A percentile compares a stretch with the other conserved stretches of the same genome.
phyloP scores from a whole-genome alignment of 2,797 vertebrate genomes.

The Manis crassicaudata region DNA sequence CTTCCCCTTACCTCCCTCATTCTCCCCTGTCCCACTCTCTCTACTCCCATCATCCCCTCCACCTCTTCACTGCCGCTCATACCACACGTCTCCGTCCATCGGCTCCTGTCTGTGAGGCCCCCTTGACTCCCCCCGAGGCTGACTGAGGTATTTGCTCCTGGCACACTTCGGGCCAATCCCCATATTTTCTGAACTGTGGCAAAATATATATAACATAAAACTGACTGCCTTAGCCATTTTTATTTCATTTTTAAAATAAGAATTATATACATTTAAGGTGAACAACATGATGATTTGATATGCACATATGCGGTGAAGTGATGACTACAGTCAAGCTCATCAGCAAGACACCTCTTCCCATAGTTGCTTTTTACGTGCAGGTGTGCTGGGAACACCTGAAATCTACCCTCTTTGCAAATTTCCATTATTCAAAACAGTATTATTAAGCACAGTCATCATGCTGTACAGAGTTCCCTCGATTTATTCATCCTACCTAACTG shows the following conservation, averaged over 20 bases:
- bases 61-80: background rate
- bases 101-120: background rate
- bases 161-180: background rate
- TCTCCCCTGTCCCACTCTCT: background rate
- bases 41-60: background rate
- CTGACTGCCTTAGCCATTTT: background rate
- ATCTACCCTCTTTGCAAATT: background rate
- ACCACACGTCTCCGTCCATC: background rate
- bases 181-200: background rate
- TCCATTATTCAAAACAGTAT: background rate
- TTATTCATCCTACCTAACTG: background rate
- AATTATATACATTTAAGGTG: background rate
- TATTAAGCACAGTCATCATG: background rate
- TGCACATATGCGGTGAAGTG: background rate
- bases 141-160: background rate
- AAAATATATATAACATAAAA: background rate
- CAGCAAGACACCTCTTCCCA: background rate
- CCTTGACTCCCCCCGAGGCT: rapidly evolving
- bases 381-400: background rate
- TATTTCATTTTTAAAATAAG: background rate
- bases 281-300: background rate
- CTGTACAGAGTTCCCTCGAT: background rate
- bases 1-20: background rate
- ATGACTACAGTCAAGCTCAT: background rate
- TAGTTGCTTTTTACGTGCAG: background rate